A percentile compares a stretch with the other conserved stretches of the same genome.
phyloP scores from a whole-genome alignment of 2,113 vertebrate species.

The Sigmodon hispidus region DNA sequence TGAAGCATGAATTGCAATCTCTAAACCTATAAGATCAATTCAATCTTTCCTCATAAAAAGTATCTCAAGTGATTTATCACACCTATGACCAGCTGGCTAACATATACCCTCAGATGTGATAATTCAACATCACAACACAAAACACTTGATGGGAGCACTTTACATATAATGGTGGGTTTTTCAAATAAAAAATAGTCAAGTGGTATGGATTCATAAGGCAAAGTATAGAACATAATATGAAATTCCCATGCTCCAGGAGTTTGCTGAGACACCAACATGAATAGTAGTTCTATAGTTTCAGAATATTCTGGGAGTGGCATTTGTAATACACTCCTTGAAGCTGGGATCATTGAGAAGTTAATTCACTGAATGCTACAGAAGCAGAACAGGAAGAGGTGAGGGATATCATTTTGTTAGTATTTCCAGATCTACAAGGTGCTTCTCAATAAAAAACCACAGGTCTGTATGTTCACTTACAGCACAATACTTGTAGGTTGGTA shows the following conservation, averaged over 20 bases:
- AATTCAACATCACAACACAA: background rate
- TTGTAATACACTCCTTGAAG: background rate
- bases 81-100: background rate
- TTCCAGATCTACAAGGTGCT: background rate
- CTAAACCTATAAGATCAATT: background rate
- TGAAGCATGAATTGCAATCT: no score
- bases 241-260: background rate
- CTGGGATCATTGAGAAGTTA: background rate
- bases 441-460: background rate
- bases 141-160: background rate
- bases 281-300: background rate
- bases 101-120: background rate
- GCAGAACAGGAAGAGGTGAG: no score
- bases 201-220: background rate
- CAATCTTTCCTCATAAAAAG: background rate
- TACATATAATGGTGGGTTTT: background rate
- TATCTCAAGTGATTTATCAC: background rate
- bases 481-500: background rate
- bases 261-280: background rate
- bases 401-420: background rate
- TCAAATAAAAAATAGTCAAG: background rate
- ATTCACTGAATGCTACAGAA: background rate
- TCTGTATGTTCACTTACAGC: background rate
- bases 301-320: background rate
- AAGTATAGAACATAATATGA: no score